Percentiles rank a stretch among this genome's conserved stretches.
These are phyloP conservation scores for Solenopsis fugax DNA, from an alignment of 1,140 invertebrate species.

Conservation along the genomic window DNA sequence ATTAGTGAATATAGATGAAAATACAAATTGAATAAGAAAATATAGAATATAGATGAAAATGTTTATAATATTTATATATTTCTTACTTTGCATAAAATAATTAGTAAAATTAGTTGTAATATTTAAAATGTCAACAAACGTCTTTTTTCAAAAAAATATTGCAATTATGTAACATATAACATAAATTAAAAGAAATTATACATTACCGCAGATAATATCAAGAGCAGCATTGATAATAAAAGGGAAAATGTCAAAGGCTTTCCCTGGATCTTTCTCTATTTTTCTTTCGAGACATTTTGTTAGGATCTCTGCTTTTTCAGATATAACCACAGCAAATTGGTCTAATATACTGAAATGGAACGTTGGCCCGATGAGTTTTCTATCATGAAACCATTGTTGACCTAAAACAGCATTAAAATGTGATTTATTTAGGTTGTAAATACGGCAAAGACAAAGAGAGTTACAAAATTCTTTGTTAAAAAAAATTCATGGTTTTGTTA, in stretches of 20 bases:
- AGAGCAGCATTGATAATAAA: slow-evolving; percentile 90
- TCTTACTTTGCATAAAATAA: neutral
- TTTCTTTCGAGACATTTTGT: slow-evolving; percentile 83
- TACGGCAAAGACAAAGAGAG: neutral
- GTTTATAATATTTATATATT: neutral
- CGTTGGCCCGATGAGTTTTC: slow-evolving; percentile 94
- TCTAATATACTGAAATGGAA: slow-evolving; percentile 96
- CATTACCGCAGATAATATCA: slow-evolving; percentile 93
- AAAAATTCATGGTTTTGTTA: too few species aligned
- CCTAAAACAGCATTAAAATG: slow-evolving; percentile 82
- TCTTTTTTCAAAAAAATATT: neutral
- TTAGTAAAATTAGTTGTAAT: too few species aligned
- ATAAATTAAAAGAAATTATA: neutral
- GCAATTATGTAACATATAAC: neutral
- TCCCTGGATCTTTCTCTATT: slow-evolving; percentile 82
- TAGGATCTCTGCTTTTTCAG: slow-evolving; percentile 91
- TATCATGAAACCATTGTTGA: slow-evolving; percentile 92
- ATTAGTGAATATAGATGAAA: neutral
- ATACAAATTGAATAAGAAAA: too few species aligned
- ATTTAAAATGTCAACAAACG: neutral
- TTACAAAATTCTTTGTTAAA: too few species aligned
- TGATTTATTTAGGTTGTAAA: neutral
- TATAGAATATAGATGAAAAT: too few species aligned
- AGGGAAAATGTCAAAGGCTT: slow-evolving; percentile 89
- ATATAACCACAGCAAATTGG: slow-evolving; percentile 91